Conservation (phyloP, 2,888 invertebrate species). For the Slavum lentiscoides region DNA sequence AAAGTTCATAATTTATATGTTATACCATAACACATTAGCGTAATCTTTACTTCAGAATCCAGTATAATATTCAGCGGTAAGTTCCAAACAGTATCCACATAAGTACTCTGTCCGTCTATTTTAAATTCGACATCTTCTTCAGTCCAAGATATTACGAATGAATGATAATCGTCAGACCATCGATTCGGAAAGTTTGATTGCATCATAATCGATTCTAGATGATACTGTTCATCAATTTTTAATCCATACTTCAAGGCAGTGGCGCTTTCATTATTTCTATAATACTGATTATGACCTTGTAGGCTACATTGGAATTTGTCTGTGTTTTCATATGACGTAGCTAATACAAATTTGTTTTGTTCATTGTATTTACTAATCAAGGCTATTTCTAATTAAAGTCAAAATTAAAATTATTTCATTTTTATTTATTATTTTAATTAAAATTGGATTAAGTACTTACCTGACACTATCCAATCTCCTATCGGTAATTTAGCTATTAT, state of each 20-base stretch:
- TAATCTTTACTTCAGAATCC: constrained; percentile 27
- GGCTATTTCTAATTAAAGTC: constrained; percentile 31
- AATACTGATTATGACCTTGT: too few relatives aligned
- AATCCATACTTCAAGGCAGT: constrained; percentile 30
- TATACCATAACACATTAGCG: not conserved
- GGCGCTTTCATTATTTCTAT: constrained; percentile 11
- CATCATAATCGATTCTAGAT: constrained; percentile 4
- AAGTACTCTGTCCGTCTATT: constrained; percentile 20
- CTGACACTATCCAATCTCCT: constrained; percentile 79
- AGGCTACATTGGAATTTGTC: constrained; percentile 22
- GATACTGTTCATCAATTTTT: constrained; percentile 20
- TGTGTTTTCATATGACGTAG: constrained; percentile 6
- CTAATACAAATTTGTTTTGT: constrained; percentile 35
- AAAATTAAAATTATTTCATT: not conserved
- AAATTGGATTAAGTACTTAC: constrained; percentile 60
- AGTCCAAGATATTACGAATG: constrained; percentile 12
- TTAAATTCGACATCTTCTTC: constrained; percentile 9
- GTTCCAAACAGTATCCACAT: constrained; percentile 2
- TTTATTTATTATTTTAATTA: not conserved
- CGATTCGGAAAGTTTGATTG: not conserved
- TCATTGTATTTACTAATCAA: constrained; percentile 38
- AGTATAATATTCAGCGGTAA: constrained; percentile 17
- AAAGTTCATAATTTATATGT: not conserved
- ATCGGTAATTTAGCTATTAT: constrained; percentile 73
- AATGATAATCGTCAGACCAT: constrained; percentile 30